Evolutionary conservation across 2,888 invertebrate species (phyloP), one percentile per base, ranked within the genome.

Genomic region (Pristionchus japonicus): DNA sequence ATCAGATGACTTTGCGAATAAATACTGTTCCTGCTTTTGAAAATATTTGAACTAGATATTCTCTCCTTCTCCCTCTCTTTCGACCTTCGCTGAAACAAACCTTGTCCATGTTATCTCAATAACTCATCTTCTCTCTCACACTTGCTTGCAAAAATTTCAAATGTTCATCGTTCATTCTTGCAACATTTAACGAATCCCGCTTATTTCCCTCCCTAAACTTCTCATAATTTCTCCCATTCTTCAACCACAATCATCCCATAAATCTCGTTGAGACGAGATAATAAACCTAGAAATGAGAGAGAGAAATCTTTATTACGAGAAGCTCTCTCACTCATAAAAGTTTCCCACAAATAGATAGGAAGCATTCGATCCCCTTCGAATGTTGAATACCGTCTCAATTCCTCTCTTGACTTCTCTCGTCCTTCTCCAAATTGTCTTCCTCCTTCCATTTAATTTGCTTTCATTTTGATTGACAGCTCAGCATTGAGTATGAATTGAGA

Each of bases 401-500:
- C 37, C 37, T 7, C 40, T 74, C 74, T 40, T 23, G 20, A 7
- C 74, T n/a, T 31, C 20, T 20, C 74, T 40, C 74, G 31, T 40
- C 74, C 37, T 74, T 31, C 80, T 31, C 67, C n/a, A 86, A 86
- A 86, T 67, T 64, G 86, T 57, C 43, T 86, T 67, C 37, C 52
- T 34, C 34, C 64, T 86, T 86, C 34, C 49, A 86, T 86, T 86
- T 86, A 57, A 86, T 64, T 52, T 40, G 57, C 43, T 70, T 61
- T 23, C 57, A 27, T 43, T 67, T 86, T 86, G 86, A 86, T 67
- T 67, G 86, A 86, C 67, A 86, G 86, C 43, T 31, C 3, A 47
- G 67, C 86, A 86, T 86, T 86, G 86, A 57, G 67, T 86, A 86
- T 86, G 86, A 86, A 86, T 86, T 64, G 61, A 57, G 84, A 37